Base-by-base conservation (phyloP, 2,113 vertebrate genomes). In the Calyptommatus sinebrachiatus region DNA sequence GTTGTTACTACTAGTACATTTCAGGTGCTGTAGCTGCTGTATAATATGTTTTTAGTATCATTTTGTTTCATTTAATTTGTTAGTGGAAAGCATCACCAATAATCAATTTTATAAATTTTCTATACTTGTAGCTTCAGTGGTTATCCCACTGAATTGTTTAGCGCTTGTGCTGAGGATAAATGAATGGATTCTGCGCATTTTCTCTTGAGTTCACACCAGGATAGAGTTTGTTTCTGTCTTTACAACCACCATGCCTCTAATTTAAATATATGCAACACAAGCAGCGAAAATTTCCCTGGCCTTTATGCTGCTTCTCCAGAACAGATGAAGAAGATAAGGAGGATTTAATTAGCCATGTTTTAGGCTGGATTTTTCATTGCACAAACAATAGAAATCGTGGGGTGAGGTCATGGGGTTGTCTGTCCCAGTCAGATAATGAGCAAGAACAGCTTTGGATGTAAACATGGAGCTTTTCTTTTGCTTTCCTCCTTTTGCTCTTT, bases 331-430 rank as follows among this genome's bases (percentile, higher is more conserved):
- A 81, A 81, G 65, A 75, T 69, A 69, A 80, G 71, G 71, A 75
- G 41, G n/a, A 81, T 81, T 69, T 81, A 81, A 81, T 81, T 75
- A 81, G 72, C 72, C 10, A 16, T 75, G 79, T 73, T 74, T 74
- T 81, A 75, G 68, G 53, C 63, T 61, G 50, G 79, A 75, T 61
- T 75, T 69, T 81, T 81, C 50, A 75, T n/a, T 81, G 79, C 45
- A 31, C 75, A 72, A 68, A 14, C 57, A 75, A 81, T 68, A 72
- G 75, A n/a, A 65, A 62, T 65, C 50, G 68, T 41, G 22, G 35
- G 18, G 50, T 65, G n/a, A 35, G 60, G 67, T 62, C 4, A 46
- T 26, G 45, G 29, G 65, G 28, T 60, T 69, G 35, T 35, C 65
- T 81, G 72, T 75, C 50, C 65, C 35, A 81, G 50, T 21, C 50